Evolutionary conservation across 2,888 invertebrate genomes (phyloP).

Genomic region (Euphydryas editha): DNA sequence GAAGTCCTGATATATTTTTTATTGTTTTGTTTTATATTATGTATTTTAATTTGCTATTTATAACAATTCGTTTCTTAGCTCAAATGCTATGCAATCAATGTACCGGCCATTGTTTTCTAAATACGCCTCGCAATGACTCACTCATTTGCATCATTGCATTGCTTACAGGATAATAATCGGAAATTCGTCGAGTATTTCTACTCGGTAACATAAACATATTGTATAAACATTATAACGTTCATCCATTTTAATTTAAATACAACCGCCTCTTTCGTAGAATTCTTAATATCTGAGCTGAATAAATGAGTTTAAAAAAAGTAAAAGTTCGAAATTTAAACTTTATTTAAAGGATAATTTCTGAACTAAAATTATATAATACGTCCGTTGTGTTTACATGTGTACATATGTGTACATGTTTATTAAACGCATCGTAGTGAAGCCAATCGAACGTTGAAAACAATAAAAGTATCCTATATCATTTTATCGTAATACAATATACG

Average conservation of each 20-base stretch:
- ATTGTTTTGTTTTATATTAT: background rate
- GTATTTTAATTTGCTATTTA: background rate
- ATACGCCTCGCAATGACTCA: slow-evolving; percentile 28
- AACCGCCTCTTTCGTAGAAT: too few relatives aligned
- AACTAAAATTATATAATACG: too few relatives aligned
- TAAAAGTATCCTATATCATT: slow-evolving; percentile 11
- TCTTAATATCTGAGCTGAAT: too few relatives aligned
- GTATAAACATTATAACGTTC: background rate
- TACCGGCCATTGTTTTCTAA: slow-evolving; percentile 31
- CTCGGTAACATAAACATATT: background rate
- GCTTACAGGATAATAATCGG: slow-evolving; percentile 21
- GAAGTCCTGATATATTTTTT: too few relatives aligned
- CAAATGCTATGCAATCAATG: slow-evolving; percentile 3
- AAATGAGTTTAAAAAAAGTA: too few relatives aligned
- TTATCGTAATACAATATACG: slow-evolving; percentile 10
- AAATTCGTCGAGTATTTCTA: slow-evolving; percentile 11
- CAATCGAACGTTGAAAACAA: slow-evolving; percentile 4
- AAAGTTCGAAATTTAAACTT: too few relatives aligned
- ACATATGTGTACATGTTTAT: too few relatives aligned
- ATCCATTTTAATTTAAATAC: background rate
- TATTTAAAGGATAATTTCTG: too few relatives aligned
- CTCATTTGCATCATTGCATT: slow-evolving; percentile 28
- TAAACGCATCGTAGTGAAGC: background rate
- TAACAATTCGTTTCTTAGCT: slow-evolving; percentile 3
- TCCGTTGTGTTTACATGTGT: too few relatives aligned